Base-by-base conservation (phyloP, 1,140 invertebrate species). In the Drosophila ananassae region DNA sequence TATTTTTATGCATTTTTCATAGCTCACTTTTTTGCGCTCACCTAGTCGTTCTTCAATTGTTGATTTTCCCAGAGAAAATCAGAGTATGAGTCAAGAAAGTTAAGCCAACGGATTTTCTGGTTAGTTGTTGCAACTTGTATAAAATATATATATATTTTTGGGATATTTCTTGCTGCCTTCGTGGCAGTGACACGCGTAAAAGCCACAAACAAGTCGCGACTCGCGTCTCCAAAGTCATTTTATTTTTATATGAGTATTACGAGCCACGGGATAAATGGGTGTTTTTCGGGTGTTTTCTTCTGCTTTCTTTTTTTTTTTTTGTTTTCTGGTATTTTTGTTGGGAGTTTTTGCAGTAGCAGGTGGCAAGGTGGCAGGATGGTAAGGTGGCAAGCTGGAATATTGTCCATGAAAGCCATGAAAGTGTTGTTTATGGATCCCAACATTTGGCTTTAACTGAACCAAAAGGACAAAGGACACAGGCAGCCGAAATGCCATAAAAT, bases 161-260 rank as follows among this genome's bases (percentile, higher is more conserved):
- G 13, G n/a, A 44, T 44, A 44, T n/a, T 55, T 44, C 0, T 46
- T 54, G 25, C 51, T 22, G 71, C 10, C 34, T 12, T 67, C 59
- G 17, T 17, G 58, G 53, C 73, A 59, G 63, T 62, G 77, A 63
- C 77, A 79, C 75, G 71, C 71, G 46, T 54, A 57, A 41, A 55
- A 71, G 76, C 76, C 71, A 79, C 78, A 80, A 80, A 80, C 76
- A 80, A 79, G 78, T 75, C 78, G 78, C 72, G 76, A 80, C 78
- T 66, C 61, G 47, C 61, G 61, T 74, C 78, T 72, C 54, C 58
- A 55, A 48, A 57, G 54, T 55, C 44, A 64, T 64, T 64, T 57
- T 57, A 64, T 64, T 64, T 64, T 64, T 57, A 57, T 64, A 57
- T n/a, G 41, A 34, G 44, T 32, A 44, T 54, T 61, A 52, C 58